phyloP scores from a whole-genome alignment of 2,888 invertebrate species.

The Aporophyla lueneburgensis region DNA sequence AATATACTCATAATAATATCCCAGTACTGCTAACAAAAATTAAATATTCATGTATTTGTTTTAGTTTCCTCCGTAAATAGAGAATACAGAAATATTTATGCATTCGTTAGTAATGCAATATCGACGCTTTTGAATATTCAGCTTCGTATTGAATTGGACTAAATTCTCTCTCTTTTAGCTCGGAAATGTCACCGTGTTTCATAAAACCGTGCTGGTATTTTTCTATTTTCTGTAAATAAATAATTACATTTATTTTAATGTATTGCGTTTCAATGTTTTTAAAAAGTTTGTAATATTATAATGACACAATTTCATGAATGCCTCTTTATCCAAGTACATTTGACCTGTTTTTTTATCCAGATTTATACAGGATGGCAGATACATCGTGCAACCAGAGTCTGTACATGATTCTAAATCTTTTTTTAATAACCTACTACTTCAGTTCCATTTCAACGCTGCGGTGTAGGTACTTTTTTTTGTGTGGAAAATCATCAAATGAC shows the following conservation, averaged over 20 bases:
- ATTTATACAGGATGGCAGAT: neutral
- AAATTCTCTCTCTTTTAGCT: slow-evolving; percentile 36
- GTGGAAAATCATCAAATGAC: too few species aligned
- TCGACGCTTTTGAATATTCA: slow-evolving; percentile 52
- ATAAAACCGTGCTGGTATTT: slow-evolving; percentile 16
- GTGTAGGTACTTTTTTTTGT: too few species aligned
- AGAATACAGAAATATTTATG: slow-evolving; percentile 37
- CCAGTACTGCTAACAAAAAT: neutral
- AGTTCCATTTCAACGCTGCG: too few species aligned
- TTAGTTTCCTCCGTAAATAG: slow-evolving; percentile 33
- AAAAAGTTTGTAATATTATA: neutral
- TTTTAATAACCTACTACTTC: too few species aligned
- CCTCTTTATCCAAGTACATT: neutral
- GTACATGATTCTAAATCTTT: too few species aligned
- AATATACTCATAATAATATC: neutral
- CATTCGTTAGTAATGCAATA: slow-evolving; percentile 56
- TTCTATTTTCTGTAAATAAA: slow-evolving; percentile 24
- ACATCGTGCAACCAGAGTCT: too few species aligned
- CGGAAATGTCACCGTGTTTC: slow-evolving; percentile 26
- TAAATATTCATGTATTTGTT: slow-evolving; percentile 29
- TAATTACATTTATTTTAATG: slow-evolving; percentile 16
- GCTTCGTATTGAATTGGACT: slow-evolving; percentile 40
- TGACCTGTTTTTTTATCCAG: neutral
- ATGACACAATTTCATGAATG: neutral
- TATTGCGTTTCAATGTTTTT: neutral